Evolutionary conservation across 2,113 vertebrate species (phyloP), one percentile per base, ranked within the genome.

Genomic region (Toxotes chatareus): DNA sequence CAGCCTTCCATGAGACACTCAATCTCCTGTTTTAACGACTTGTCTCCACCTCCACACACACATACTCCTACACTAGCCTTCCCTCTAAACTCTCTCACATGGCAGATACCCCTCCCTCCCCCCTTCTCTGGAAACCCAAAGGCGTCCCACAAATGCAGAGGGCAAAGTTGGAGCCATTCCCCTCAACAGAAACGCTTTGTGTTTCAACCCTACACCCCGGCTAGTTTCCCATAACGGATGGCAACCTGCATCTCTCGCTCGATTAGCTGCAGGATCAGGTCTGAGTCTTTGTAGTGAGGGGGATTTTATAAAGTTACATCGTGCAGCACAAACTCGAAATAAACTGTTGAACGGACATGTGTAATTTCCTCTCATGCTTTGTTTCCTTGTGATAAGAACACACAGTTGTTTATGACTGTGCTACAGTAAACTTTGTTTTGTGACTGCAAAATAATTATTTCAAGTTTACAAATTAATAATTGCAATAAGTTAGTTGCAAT

Each of bases 11-110:
- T 69, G 7, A 76, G 51, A 88, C 86, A 85, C 81, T 68, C 40
- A 12, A 84, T 88, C 77, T 90, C 82, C 83, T 74, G 65, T 91
- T 91, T 85, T 73, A 71, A 64, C 27, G n/a, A 32, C 51, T n/a
- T 62, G 49, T 44, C 60, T 31, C 75, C 79, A 68, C 63, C 63
- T 31, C 23, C 75, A 66, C 76, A 38, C 44, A 21, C 74, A 6
- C 56, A 21, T 72, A 7, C 64, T 40, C 51, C 11, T 2, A 67
- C 75, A 46, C 42, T 13, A 19, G 53, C 49, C 56, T 0, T 2
- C 56, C 40, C 78, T 74, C 49, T 61, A 73, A 73, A 74, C 57
- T 46, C 70, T 70, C 72, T 79, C 76, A 73, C 68, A 67, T n/a
- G 16, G 49, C 17, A 2, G 32, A 31, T 49, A 17, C 12, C 38